phyloP scores from a whole-genome alignment of 1,140 invertebrate species.

The Maconellicoccus hirsutus region DNA sequence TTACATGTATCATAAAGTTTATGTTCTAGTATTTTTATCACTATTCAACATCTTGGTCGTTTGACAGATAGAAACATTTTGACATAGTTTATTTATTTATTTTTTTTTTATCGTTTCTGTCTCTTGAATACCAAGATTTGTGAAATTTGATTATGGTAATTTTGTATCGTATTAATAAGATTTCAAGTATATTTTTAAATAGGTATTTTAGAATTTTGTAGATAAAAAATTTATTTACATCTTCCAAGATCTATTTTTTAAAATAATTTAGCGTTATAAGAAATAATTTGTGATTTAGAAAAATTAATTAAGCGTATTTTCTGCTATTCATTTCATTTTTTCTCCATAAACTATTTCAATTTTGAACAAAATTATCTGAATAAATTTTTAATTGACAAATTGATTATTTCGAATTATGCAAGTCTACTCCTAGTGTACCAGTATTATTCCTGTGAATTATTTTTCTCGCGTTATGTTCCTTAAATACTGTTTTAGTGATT shows the following conservation, averaged over 20 bases:
- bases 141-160: background rate
- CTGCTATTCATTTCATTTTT: background rate
- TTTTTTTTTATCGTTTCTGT: background rate
- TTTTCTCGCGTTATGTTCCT: too few species aligned
- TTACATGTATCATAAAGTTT: background rate
- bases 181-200: background rate
- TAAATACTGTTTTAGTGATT: too few species aligned
- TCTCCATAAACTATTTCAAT: background rate
- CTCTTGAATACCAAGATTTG: constrained; percentile 8
- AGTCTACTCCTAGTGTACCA: too few species aligned
- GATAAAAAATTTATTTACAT: background rate
- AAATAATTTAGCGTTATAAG: background rate
- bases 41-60: background rate
- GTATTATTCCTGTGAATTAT: too few species aligned
- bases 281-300: constrained; percentile 10
- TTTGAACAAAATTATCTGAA: background rate
- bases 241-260: background rate
- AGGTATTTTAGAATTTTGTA: background rate
- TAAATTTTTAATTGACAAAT: background rate
- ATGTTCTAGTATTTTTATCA: constrained; percentile 10
- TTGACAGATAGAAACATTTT: constrained; percentile 4
- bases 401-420: too few species aligned
- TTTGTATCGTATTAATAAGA: background rate
- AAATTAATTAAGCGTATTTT: constrained; percentile 3
- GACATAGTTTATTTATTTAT: constrained; percentile 3